Evolutionary conservation across 2,888 invertebrate species (phyloP).

Genomic region (Labia minor): DNA sequence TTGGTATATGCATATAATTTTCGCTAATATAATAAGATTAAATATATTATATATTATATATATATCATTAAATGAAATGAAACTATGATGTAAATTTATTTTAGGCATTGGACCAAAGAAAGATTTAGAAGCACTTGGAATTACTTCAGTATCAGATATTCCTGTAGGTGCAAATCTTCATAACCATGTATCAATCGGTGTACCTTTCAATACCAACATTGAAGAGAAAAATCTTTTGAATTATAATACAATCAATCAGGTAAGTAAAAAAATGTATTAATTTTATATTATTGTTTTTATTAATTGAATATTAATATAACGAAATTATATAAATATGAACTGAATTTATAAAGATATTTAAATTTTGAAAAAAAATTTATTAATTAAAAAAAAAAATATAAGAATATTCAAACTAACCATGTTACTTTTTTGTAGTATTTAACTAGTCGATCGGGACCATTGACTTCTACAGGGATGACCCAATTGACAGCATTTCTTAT

Average conservation of each 20-base stretch:
- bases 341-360: too few relatives aligned
- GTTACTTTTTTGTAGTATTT: constrained; percentile 39
- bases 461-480: constrained; percentile 54
- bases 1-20: too few relatives aligned
- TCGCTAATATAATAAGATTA: too few relatives aligned
- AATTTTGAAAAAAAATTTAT: too few relatives aligned
- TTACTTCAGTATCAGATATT: constrained; percentile 33
- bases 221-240: not conserved
- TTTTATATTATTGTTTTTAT: too few relatives aligned
- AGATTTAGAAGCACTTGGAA: constrained; percentile 28
- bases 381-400: too few relatives aligned
- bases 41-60: too few relatives aligned
- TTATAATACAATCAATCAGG: not conserved
- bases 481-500: constrained; percentile 55
- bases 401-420: too few relatives aligned
- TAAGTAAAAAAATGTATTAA: too few relatives aligned
- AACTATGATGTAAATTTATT: not conserved
- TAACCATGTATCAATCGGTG: constrained; percentile 41
- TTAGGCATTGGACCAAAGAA: constrained; percentile 39
- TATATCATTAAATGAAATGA: too few relatives aligned
- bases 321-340: too few relatives aligned
- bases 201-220: constrained; percentile 20
- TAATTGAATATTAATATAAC: too few relatives aligned
- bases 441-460: constrained; percentile 46
- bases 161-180: constrained; percentile 43